These are phyloP conservation scores for Rhabdophis nuchalis DNA, from an alignment of 2,797 vertebrate species.

Conservation along the genomic window DNA sequence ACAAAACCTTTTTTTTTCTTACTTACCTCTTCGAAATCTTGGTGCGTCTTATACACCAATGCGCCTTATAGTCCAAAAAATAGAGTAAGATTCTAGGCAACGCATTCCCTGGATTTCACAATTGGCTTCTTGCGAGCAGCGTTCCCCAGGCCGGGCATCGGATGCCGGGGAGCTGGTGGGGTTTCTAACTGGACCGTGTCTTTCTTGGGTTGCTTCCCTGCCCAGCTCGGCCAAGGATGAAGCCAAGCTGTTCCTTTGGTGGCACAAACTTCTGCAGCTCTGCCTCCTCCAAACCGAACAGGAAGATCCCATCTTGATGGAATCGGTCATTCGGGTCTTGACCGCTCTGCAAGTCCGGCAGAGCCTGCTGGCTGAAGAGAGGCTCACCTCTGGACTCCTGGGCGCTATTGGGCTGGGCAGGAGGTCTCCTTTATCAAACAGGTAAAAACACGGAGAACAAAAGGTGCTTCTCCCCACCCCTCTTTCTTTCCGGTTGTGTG, in stretches of 20 bases:
- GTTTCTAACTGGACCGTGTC: not conserved
- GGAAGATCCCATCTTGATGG: constrained; percentile 73
- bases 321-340: constrained; percentile 72
- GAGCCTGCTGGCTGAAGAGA: constrained; percentile 86
- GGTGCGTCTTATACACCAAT: too few species aligned
- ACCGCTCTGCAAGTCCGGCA: constrained; percentile 80
- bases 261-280: constrained; percentile 90
- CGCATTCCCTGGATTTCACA: not conserved
- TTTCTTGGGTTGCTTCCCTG: not conserved
- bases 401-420: constrained; percentile 91
- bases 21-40: too few species aligned
- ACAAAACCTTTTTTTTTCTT: too few species aligned
- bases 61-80: too few species aligned
- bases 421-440: constrained; percentile 89
- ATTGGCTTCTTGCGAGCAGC: fast-evolving
- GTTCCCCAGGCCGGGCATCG: too few species aligned
- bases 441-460: constrained; percentile 53
- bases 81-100: not conserved
- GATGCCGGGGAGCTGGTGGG: fast-evolving
- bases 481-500: too few species aligned
- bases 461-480: too few species aligned
- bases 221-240: constrained; percentile 82
- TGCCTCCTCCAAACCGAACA: constrained; percentile 84
- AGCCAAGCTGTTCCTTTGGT: constrained; percentile 95
- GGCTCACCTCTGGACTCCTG: constrained; percentile 86